Base-by-base conservation (phyloP, 2,797 vertebrate genomes). In the Taenioides sp. region DNA sequence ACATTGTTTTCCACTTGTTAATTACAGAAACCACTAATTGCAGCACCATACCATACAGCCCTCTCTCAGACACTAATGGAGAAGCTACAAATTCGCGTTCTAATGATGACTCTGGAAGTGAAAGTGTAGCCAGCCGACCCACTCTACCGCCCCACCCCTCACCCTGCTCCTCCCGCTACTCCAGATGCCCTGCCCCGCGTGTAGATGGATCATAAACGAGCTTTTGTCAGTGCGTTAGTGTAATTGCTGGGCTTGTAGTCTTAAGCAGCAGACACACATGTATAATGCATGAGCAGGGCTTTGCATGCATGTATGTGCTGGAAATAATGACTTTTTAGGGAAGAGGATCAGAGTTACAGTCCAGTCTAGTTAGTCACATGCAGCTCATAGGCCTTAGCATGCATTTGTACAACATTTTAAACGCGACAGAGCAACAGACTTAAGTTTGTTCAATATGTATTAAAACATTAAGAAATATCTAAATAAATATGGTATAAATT, bases 361-460 rank as follows among this genome's bases (percentile, higher is more conserved):
- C n/a, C 20, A 10, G 22, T 10, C 0, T 11, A 11, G 54, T 10
- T 4, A 3, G 54, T 28, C 28, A 16, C 0, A 17, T 12, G 47
- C 17, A 10, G 27, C 31, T 22, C 25, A 12, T 1, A 14, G 16
- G 28, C 22, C 22, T 9, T 0, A 90, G 88, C 87, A 80, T 34
- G 74, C 77, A 79, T 43, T 43, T 34, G 31, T 6, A 34, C 31
- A 7, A 34, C 31, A 34, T 34, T 34, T 34, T 34, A 34, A 34
- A 34, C 31, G 4, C 0, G 31, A 34, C 1, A 31, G 5, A 5
- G 28, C 28, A 34, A 34, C 31, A 34, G 31, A 27, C 0, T 7
- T 34, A 34, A 34, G 31, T 34, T 34, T 34, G 31, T 34, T 7
- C 3, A 34, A 31, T 31, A 4, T 4, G 3, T 31, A 0, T 31